A percentile compares a stretch with the other conserved stretches of the same genome.
phyloP scores from a whole-genome alignment of 2,113 vertebrate genomes.

The Trochalopteron elliotii region DNA sequence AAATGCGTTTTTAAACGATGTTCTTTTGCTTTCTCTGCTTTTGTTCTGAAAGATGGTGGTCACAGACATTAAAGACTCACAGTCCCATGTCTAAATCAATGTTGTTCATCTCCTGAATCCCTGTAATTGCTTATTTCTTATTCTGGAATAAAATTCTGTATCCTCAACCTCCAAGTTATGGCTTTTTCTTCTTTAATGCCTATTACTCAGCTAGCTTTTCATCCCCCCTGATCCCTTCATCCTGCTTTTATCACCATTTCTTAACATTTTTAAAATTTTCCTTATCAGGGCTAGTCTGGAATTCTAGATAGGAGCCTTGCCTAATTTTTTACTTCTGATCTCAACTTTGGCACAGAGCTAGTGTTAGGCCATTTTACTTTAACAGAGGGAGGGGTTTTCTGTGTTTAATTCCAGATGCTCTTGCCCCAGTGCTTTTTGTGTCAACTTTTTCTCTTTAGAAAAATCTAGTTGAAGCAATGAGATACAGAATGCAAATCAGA shows the following conservation, averaged over 20 bases:
- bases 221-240: background rate
- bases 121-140: background rate
- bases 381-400: background rate
- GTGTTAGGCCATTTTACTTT: background rate
- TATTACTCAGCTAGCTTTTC: background rate
- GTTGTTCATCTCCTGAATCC: background rate
- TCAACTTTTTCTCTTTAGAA: background rate
- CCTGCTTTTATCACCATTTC: background rate
- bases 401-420: background rate
- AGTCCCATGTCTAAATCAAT: background rate
- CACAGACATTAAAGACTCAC: background rate
- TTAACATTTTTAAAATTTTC: background rate
- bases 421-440: background rate
- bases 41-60: background rate
- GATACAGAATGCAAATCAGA: background rate
- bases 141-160: background rate
- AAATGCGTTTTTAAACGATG: background rate
- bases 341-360: background rate
- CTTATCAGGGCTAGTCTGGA: background rate
- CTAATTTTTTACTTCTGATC: background rate
- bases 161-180: background rate
- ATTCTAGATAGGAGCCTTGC: background rate
- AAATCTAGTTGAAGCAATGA: background rate
- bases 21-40: background rate
- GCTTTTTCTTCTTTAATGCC: background rate